Evolutionary conservation across 2,113 vertebrate species (phyloP).

Genomic region (Archilochus colubris): DNA sequence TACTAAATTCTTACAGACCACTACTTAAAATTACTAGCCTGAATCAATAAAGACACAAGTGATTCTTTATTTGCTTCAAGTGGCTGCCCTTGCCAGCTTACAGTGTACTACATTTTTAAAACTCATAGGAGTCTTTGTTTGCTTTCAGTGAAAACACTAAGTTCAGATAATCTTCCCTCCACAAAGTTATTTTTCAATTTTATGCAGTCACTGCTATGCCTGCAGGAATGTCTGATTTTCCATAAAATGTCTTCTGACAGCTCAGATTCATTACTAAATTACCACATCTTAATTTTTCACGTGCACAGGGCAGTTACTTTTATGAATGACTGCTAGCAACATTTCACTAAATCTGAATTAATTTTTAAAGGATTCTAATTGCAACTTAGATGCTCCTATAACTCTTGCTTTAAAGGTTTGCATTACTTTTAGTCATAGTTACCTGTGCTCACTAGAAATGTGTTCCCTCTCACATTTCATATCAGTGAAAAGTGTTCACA

Average conservation of each 20-base stretch:
- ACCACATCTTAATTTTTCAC: conserved; percentile 60
- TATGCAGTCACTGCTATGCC: background rate
- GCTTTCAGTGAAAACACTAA: conserved; percentile 25
- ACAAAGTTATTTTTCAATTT: conserved; percentile 41
- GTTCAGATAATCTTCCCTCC: conserved; percentile 13
- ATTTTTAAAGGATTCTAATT: conserved; percentile 57
- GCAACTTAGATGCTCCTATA: background rate
- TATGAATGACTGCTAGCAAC: conserved; percentile 56
- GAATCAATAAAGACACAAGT: background rate
- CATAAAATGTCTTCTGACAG: conserved; percentile 42
- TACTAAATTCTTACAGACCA: background rate
- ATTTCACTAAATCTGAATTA: conserved; percentile 55
- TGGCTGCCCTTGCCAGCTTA: background rate
- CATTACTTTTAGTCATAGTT: background rate
- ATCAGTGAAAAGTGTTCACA: background rate
- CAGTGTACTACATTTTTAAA: background rate
- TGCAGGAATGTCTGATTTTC: conserved; percentile 36
- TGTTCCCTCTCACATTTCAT: background rate
- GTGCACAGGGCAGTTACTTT: conserved; percentile 51
- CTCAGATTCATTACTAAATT: conserved; percentile 54
- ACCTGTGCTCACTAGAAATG: background rate
- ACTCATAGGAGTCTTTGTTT: background rate
- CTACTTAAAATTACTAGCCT: background rate
- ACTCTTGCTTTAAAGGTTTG: background rate
- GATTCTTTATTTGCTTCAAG: conserved; percentile 22